Percentiles rank a stretch among this genome's conserved stretches.
phyloP scores from a whole-genome alignment of 2,888 invertebrate species.

The Machimus atricapillus region DNA sequence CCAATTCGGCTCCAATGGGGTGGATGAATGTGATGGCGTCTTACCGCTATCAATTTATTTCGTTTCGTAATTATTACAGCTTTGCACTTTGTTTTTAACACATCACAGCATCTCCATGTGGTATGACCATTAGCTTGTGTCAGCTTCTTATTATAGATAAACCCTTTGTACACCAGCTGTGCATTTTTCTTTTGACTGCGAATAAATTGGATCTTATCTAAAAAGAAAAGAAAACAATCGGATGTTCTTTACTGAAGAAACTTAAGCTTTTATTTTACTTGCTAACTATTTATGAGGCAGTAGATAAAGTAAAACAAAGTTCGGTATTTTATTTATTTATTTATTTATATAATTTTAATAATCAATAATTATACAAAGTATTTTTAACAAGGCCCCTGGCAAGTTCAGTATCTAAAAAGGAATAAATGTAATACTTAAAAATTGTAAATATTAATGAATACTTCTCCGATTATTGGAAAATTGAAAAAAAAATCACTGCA shows the following conservation, averaged over 20 bases:
- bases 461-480: neutral
- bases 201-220: constrained; percentile 59
- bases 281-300: neutral
- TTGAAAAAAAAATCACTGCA: neutral
- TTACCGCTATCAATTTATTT: constrained; percentile 55
- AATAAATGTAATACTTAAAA: neutral
- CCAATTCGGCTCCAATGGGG: constrained; percentile 58
- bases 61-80: constrained; percentile 61
- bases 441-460: neutral
- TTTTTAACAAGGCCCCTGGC: neutral
- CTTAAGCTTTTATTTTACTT: neutral
- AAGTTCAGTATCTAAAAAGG: neutral
- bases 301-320: neutral
- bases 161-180: constrained; percentile 61
- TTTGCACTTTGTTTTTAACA: constrained; percentile 60
- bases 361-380: neutral
- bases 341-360: neutral
- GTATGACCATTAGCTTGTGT: constrained; percentile 63
- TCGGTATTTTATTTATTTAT: neutral
- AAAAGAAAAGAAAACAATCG: constrained; percentile 44
- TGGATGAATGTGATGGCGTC: constrained; percentile 58
- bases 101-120: constrained; percentile 62
- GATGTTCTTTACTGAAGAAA: neutral
- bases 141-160: constrained; percentile 63
- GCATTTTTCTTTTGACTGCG: constrained; percentile 64